Base-by-base conservation (phyloP, 1,140 invertebrate genomes). In the Ectropis grisescens region DNA sequence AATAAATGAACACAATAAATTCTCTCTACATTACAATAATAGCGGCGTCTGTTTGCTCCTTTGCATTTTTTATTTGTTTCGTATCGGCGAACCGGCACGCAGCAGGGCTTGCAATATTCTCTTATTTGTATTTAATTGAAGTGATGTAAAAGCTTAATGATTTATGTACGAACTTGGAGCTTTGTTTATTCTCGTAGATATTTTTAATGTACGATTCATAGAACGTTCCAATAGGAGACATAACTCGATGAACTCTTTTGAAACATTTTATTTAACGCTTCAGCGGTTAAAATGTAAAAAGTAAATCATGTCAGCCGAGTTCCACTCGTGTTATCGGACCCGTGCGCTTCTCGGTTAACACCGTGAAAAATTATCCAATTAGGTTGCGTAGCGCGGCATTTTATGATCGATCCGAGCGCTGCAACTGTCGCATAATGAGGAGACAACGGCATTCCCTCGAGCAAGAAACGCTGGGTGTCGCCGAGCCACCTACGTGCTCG, bases 1-100 rank as follows among this genome's bases (percentile, higher is more conserved):
- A 70, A 74, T 70, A 70, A 74, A 74, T 59, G 50, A 60, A 54
- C 48, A 50, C 62, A 60, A 69, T 68, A 60, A 68, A 72, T 72
- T 67, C 45, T 55, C 37, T 57, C 8, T 19, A 19, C 16, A 19
- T 19, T 55, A 51, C 52, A 57, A 59, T 60, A 55, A 47, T 32
- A 37, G 28, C 26, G 33, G 36, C 42, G 37, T 54, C 52, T 47
- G 53, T 40, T 54, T 43, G 34, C 48, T 47, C 50, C 51, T 43
- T 33, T 40, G 37, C 37, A 40, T 13, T 40, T 33, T 40, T 29
- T 24, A 22, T 33, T 40, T 19, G 16, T 19, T 19, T 19, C 8
- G 16, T 4, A 19, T 19, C 8, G 3, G 16, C 8, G 16, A 19
- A 19, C 8, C 16, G 16, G 8, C 8, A 3, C 16, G 16, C 8